These are phyloP conservation scores for Himalopsyche anomala DNA, from an alignment of 2,888 invertebrate species.

Conservation along the genomic window DNA sequence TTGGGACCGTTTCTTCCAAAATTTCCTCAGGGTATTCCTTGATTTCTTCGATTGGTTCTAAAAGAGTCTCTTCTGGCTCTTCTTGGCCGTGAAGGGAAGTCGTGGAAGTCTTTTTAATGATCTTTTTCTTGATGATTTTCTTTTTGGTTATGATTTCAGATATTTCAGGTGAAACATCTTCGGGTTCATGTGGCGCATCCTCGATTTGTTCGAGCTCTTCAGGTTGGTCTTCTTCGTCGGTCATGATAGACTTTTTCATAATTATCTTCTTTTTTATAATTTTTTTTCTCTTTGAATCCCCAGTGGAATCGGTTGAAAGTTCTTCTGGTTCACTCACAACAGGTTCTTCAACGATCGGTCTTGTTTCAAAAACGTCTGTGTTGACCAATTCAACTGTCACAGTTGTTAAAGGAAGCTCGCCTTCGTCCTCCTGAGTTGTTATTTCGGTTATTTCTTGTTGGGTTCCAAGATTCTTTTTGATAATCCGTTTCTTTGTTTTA, in stretches of 20 bases:
- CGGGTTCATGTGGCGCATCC: too few relatives aligned
- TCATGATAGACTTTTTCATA: too few relatives aligned
- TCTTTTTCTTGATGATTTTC: background rate
- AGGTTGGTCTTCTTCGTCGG: slow-evolving; percentile 57
- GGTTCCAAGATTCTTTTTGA: slow-evolving; percentile 72
- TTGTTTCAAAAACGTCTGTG: too few relatives aligned
- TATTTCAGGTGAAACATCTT: too few relatives aligned
- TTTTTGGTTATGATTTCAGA: background rate
- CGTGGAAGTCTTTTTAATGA: slow-evolving; percentile 66
- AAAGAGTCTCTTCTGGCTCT: slow-evolving; percentile 61
- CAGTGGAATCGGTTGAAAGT: too few relatives aligned
- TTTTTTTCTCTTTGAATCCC: too few relatives aligned
- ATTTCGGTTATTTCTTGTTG: slow-evolving; percentile 69
- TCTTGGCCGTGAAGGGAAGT: slow-evolving; percentile 58
- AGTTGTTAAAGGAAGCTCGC: slow-evolving; percentile 67
- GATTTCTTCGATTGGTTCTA: slow-evolving; percentile 71
- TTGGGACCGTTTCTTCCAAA: slow-evolving; percentile 67
- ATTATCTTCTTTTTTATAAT: too few relatives aligned
- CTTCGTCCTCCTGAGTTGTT: slow-evolving; percentile 70
- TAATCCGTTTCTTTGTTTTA: slow-evolving; percentile 72
- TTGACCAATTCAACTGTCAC: slow-evolving; percentile 58
- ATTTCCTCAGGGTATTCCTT: slow-evolving; percentile 65
- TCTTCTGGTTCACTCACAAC: slow-evolving; percentile 66
- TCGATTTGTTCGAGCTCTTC: slow-evolving; percentile 53
- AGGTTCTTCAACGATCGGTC: slow-evolving; percentile 61